Percentiles rank a stretch among this genome's conserved stretches.
Conservation (phyloP, 2,888 invertebrate species). For the Archips crataeganus region DNA sequence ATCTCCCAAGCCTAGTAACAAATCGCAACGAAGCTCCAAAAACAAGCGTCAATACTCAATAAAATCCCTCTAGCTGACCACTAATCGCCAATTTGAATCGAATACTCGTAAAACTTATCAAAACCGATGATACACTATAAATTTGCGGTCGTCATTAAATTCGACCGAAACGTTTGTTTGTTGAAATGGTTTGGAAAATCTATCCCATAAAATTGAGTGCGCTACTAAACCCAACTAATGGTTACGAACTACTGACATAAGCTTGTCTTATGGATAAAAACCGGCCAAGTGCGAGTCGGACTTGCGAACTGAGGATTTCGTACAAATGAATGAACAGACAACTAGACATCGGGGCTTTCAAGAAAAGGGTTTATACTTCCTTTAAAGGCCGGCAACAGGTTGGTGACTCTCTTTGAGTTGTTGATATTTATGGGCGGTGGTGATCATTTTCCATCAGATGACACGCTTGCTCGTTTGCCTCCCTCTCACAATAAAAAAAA, state of each 20-base stretch:
- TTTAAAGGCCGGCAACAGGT: no score
- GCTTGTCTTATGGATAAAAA: no score
- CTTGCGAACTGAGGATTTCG: no score
- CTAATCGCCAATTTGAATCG: slow-evolving; percentile 22
- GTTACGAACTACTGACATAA: neutral
- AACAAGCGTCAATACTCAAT: neutral
- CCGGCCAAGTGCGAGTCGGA: no score
- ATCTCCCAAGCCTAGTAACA: neutral
- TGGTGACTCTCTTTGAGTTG: no score
- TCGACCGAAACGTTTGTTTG: slow-evolving; percentile 48
- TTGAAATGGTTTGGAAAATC: slow-evolving; percentile 54
- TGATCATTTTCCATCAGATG: no score
- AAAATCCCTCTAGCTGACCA: slow-evolving; percentile 8
- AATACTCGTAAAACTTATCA: slow-evolving; percentile 32
- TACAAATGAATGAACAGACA: no score
- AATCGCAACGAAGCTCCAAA: neutral
- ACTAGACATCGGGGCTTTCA: no score
- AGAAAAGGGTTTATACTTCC: no score
- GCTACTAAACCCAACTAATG: slow-evolving; percentile 34
- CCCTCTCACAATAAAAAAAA: no score
- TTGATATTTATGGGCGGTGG: no score
- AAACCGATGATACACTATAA: slow-evolving; percentile 34
- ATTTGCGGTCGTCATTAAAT: slow-evolving; percentile 45
- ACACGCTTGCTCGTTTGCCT: no score
- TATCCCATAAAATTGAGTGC: slow-evolving; percentile 52